phyloP scores from a whole-genome alignment of 2,888 invertebrate genomes.

The Leucoma salicis region DNA sequence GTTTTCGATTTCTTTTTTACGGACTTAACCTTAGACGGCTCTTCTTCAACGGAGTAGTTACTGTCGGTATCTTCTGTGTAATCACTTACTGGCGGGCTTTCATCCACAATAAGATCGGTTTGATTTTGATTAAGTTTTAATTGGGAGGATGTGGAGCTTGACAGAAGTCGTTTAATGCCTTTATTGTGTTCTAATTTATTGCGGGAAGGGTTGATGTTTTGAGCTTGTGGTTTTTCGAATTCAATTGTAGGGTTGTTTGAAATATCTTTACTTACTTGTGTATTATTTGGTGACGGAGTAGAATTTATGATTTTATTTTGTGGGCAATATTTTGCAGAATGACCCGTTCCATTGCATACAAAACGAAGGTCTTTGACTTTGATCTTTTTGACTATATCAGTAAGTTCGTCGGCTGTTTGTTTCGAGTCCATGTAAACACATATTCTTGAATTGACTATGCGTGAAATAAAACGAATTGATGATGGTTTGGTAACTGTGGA shows the following conservation, averaged over 20 bases:
- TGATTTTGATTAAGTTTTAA: neutral
- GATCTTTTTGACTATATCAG: neutral
- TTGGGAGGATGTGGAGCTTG: neutral
- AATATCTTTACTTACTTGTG: neutral
- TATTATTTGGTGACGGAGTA: neutral
- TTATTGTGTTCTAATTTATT: no score
- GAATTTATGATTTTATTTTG: constrained; percentile 1
- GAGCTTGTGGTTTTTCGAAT: no score
- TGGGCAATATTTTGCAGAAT: constrained; percentile 12
- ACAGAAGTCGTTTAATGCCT: neutral
- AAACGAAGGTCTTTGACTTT: constrained; percentile 3
- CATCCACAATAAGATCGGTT: neutral
- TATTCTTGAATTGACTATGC: no score
- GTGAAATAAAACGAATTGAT: constrained; percentile 2
- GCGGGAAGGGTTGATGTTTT: no score
- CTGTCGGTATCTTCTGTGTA: no score
- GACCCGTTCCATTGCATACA: constrained; percentile 3
- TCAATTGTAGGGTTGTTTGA: neutral
- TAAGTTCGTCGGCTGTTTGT: constrained; percentile 2
- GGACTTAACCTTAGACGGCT: no score
- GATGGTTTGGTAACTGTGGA: neutral
- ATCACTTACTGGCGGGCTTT: neutral
- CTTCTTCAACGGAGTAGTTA: no score
- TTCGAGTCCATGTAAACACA: constrained; percentile 1
- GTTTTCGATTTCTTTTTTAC: no score